Conservation (phyloP, 2,113 vertebrate genomes). For the Coptodon rendalli region DNA sequence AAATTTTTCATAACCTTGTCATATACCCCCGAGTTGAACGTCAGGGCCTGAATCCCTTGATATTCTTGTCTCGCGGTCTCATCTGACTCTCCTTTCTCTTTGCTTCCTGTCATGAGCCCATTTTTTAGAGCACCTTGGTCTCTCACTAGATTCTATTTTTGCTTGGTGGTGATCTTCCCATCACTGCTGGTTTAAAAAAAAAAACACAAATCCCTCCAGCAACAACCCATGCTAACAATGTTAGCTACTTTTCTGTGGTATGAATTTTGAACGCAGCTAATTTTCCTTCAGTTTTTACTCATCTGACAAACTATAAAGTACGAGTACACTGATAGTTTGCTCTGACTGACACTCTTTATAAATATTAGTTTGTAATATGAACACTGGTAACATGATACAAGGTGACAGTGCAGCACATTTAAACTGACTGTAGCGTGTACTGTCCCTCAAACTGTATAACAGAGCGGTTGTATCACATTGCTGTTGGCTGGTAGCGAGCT, state of each 20-base stretch:
- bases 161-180: not conserved
- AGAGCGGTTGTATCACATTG: not conserved
- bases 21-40: not conserved
- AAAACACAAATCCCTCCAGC: not conserved
- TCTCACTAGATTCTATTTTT: not conserved
- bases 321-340: not conserved
- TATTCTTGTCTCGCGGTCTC: not conserved
- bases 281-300: not conserved
- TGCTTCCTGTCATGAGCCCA: not conserved
- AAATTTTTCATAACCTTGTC: not conserved
- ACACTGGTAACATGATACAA: not conserved
- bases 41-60: not conserved
- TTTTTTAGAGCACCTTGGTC: not conserved
- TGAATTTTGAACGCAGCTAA: not conserved
- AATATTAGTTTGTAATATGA: not conserved
- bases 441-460: not conserved
- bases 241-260: not conserved
- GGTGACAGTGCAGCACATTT: not conserved
- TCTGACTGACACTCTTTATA: not conserved
- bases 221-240: not conserved
- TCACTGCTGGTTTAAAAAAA: not conserved
- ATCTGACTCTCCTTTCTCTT: not conserved
- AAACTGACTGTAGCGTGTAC: not conserved
- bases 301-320: not conserved
- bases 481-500: not conserved